phyloP scores from a whole-genome alignment of 64 coral and sea anemone species.

The Orbicella faveolata region DNA sequence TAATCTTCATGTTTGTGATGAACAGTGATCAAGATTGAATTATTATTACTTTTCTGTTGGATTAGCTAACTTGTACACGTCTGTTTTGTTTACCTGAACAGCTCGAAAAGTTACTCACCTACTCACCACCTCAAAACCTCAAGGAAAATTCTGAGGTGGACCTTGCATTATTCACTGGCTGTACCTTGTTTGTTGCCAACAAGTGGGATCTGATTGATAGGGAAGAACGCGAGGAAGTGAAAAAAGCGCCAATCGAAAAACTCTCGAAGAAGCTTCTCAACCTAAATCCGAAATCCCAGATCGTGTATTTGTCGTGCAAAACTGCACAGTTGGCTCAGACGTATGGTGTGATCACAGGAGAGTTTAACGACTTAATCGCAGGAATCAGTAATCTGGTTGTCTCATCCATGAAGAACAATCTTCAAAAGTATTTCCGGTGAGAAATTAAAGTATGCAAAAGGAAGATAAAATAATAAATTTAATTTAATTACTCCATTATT shows the following conservation, averaged over 20 bases:
- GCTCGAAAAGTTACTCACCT: not conserved
- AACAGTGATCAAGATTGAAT: too few relatives aligned
- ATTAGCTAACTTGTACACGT: not conserved
- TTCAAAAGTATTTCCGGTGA: not conserved
- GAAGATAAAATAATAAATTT: too few relatives aligned
- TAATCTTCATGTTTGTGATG: too few relatives aligned
- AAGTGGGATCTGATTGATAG: conserved; percentile 1
- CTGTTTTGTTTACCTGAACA: not conserved
- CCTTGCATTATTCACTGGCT: not conserved
- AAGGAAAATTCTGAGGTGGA: not conserved
- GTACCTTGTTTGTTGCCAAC: conserved; percentile 14
- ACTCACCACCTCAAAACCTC: not conserved
- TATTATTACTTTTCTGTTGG: too few relatives aligned
- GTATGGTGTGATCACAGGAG: not conserved
- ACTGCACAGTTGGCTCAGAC: not conserved
- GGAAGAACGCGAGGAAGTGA: not conserved
- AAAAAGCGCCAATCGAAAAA: not conserved
- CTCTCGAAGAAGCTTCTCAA: not conserved
- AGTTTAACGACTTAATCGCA: conserved; percentile 4
- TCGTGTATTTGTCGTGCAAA: not conserved
- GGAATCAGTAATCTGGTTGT: conserved; percentile 8
- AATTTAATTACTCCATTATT: too few relatives aligned
- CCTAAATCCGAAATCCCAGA: not conserved
- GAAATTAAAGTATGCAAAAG: too few relatives aligned
- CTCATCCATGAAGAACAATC: not conserved